Evolutionary conservation across 2,888 invertebrate genomes (phyloP).

Genomic region (Oscheius sp.): DNA sequence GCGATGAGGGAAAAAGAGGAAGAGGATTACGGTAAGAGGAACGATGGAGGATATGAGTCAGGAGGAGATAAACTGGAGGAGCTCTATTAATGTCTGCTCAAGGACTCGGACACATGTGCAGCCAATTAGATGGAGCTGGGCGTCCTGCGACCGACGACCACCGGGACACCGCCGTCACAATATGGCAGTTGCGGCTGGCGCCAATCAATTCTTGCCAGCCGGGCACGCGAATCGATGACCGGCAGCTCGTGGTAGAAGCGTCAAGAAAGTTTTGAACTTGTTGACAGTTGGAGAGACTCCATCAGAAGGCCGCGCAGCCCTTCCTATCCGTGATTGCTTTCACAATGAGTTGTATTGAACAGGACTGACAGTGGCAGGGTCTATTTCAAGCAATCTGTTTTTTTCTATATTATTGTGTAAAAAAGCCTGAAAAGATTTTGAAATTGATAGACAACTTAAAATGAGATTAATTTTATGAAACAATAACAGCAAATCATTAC

Average conservation of each 20-base stretch:
- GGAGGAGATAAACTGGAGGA: neutral
- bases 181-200: constrained; percentile 27
- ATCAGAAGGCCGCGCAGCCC: neutral
- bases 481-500: too few relatives aligned
- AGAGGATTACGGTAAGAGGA: neutral
- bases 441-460: too few relatives aligned
- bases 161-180: constrained; percentile 24
- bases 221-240: constrained; percentile 17
- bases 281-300: neutral
- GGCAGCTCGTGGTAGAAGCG: constrained; percentile 25
- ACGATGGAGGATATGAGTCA: neutral
- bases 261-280: neutral
- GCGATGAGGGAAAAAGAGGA: neutral
- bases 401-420: too few relatives aligned
- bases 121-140: constrained; percentile 28
- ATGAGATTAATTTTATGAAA: too few relatives aligned
- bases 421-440: too few relatives aligned
- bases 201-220: constrained; percentile 21
- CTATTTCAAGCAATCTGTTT: too few relatives aligned
- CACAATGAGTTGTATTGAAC: too few relatives aligned
- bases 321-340: neutral
- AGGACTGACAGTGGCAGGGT: too few relatives aligned
- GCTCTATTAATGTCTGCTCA: constrained; percentile 20
- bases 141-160: constrained; percentile 24
- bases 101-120: constrained; percentile 24